Evolutionary conservation across 1,140 invertebrate species (phyloP).

Genomic region (Teleopsis dalmanni): DNA sequence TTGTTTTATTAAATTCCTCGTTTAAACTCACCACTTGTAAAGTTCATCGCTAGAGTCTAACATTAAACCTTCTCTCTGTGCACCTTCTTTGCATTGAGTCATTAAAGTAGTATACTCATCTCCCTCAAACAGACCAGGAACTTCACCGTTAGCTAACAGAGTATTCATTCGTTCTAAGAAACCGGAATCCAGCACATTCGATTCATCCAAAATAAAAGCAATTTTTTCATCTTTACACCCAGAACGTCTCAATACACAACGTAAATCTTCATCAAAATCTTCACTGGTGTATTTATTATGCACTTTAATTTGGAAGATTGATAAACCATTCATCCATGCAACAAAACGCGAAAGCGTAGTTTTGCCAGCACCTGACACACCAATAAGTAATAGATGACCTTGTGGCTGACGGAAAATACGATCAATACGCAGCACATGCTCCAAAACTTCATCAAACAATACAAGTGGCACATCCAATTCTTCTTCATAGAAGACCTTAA

Average conservation of each 20-base stretch:
- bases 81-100: conserved; percentile 99
- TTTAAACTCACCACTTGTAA: conserved; percentile 70
- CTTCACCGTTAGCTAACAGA: conserved; percentile 94
- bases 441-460: conserved; percentile 96
- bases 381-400: conserved; percentile 92
- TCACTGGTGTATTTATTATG: conserved; percentile 98
- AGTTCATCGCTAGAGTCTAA: conserved; percentile 96
- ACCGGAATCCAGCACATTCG: conserved; percentile 96
- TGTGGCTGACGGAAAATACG: conserved; percentile 98
- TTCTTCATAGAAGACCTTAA: conserved; percentile 99
- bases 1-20: neutral
- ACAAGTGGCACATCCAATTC: conserved; percentile 97
- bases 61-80: conserved; percentile 96
- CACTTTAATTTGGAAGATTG: conserved; percentile 97
- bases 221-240: conserved; percentile 99
- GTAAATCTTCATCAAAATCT: conserved; percentile 98
- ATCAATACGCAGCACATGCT: conserved; percentile 97
- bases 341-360: conserved; percentile 98
- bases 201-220: conserved; percentile 98
- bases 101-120: conserved; percentile 98
- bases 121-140: conserved; percentile 81
- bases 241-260: conserved; percentile 83
- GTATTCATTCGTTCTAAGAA: conserved; percentile 99
- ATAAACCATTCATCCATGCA: conserved; percentile 99
- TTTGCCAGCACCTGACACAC: conserved; percentile 96